phyloP scores from a whole-genome alignment of 2,113 vertebrate species.

The Chascanopsetta lugubris region DNA sequence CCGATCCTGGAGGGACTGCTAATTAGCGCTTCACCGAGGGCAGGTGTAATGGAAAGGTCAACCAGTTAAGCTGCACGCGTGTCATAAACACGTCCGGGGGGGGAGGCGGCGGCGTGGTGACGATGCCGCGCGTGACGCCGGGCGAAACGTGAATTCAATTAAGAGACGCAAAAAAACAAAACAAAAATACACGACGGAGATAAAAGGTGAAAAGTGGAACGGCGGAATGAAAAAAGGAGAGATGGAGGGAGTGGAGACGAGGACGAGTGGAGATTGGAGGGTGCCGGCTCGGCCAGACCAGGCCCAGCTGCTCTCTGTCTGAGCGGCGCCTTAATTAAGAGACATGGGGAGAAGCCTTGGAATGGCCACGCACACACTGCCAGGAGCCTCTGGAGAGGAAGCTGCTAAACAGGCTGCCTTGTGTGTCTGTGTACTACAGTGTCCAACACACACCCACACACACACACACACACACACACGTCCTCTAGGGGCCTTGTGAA shows the following conservation, averaged over 20 bases:
- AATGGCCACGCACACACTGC: slow-evolving; percentile 68
- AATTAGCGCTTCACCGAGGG: slow-evolving; percentile 56
- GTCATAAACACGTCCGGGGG: slow-evolving; percentile 8
- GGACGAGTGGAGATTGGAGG: slow-evolving; percentile 23
- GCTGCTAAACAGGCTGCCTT: slow-evolving; percentile 66
- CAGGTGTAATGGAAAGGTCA: slow-evolving; percentile 54
- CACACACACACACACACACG: slow-evolving; percentile 1
- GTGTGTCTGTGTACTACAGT: slow-evolving; percentile 60
- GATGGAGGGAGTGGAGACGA: neutral
- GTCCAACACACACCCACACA: slow-evolving; percentile 48
- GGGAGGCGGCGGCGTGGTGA: neutral
- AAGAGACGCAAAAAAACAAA: neutral
- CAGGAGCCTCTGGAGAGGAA: slow-evolving; percentile 71
- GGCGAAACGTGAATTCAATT: neutral
- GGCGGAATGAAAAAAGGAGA: slow-evolving; percentile 2
- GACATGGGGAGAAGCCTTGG: slow-evolving; percentile 70
- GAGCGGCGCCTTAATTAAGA: slow-evolving; percentile 80
- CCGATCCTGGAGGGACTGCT: slow-evolving; percentile 42
- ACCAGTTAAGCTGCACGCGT: slow-evolving; percentile 20
- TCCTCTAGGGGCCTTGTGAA: slow-evolving; percentile 64
- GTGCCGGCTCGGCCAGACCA: slow-evolving; percentile 69
- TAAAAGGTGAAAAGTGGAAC: neutral
- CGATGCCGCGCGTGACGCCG: neutral
- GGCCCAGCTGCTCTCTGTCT: slow-evolving; percentile 78
- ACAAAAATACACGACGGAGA: neutral